A percentile compares a stretch with the other conserved stretches of the same genome.
phyloP scores from a whole-genome alignment of 2,888 invertebrate species.

The Anoncus sp. region DNA sequence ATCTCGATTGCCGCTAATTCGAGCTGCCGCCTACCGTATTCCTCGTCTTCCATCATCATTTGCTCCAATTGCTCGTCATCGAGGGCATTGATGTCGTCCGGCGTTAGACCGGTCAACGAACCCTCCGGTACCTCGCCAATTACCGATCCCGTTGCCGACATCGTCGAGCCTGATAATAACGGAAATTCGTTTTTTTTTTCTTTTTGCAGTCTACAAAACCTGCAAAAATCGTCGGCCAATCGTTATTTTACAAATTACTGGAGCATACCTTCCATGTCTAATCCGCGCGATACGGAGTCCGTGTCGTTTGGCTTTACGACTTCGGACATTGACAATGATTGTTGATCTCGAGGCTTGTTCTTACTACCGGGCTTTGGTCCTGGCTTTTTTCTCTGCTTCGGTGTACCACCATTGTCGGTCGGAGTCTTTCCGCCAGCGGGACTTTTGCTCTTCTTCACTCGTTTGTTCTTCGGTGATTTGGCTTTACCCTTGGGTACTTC shows the following conservation, averaged over 20 bases:
- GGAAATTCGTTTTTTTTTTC: too few relatives aligned
- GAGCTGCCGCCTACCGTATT: conserved; percentile 85
- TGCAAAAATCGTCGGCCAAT: too few relatives aligned
- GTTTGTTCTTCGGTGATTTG: conserved; percentile 78
- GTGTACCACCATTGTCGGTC: conserved; percentile 77
- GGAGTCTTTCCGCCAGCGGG: conserved; percentile 74
- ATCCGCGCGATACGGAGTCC: conserved; percentile 54
- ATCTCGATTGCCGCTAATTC: conserved; percentile 83
- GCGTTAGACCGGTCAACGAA: conserved; percentile 77
- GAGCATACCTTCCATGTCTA: conserved; percentile 60
- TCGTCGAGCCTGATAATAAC: conserved; percentile 68
- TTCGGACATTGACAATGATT: conserved; percentile 67
- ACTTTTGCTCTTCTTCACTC: conserved; percentile 74
- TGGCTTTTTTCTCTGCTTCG: conserved; percentile 80
- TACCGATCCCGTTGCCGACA: conserved; percentile 74
- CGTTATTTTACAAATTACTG: neutral
- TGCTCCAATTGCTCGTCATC: conserved; percentile 81
- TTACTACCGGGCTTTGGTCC: conserved; percentile 82
- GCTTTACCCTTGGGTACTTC: conserved; percentile 75
- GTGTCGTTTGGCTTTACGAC: conserved; percentile 72
- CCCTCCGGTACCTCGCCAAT: conserved; percentile 68
- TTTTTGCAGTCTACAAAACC: too few relatives aligned
- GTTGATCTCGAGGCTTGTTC: conserved; percentile 75
- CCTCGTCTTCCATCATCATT: conserved; percentile 87
- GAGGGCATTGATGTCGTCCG: conserved; percentile 78